A percentile compares a stretch with the other conserved stretches of the same genome.
Conservation (phyloP, 2,113 vertebrate genomes). For the Turnix velox region DNA sequence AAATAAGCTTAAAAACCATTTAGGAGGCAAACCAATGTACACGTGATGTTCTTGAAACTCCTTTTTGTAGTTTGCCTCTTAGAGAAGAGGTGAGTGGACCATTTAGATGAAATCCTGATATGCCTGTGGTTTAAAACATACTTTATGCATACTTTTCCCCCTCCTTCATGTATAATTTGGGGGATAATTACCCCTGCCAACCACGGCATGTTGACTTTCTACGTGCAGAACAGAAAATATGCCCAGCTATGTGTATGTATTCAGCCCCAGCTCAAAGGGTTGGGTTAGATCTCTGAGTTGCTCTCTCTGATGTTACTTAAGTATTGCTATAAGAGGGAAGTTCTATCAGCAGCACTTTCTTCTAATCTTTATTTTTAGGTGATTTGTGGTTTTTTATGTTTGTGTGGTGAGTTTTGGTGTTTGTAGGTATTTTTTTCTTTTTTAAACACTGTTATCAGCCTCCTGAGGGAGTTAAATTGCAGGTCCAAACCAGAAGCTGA, state of each 20-base stretch:
- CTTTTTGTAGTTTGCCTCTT: background rate
- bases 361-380: background rate
- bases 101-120: background rate
- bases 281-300: background rate
- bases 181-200: accelerated
- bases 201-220: accelerated
- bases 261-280: background rate
- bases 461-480: background rate
- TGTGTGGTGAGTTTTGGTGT: no score
- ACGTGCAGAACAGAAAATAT: background rate
- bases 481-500: background rate
- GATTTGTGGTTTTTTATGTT: no score
- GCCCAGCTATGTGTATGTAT: no score
- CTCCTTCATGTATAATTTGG: accelerated
- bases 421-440: no score
- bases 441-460: background rate
- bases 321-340: background rate
- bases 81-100: background rate
- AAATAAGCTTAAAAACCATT: background rate
- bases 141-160: background rate
- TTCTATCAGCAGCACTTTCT: background rate
- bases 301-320: background rate
- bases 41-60: background rate
- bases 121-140: background rate
- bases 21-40: background rate